Conservation (phyloP, 2,113 vertebrate genomes). For the mouse (Mus musculus) region DNA sequence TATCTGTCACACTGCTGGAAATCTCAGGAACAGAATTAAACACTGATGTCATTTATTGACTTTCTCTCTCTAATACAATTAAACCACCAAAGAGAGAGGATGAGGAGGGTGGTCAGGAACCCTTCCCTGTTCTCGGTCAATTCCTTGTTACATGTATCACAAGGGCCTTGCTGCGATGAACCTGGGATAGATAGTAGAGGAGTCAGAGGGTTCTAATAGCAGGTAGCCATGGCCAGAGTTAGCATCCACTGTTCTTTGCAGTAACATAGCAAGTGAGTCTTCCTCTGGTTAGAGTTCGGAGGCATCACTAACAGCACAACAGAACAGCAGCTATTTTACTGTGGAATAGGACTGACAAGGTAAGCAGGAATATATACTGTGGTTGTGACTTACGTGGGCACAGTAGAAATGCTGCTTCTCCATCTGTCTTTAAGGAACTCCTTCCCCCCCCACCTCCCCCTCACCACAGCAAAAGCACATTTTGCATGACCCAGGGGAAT, state of each 20-base stretch:
- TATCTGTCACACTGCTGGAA: background rate
- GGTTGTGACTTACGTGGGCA: background rate
- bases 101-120: background rate
- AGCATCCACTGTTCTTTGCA: background rate
- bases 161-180: background rate
- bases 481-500: background rate
- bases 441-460: background rate
- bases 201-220: background rate
- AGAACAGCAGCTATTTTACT: background rate
- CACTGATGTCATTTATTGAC: rapidly evolving
- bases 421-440: background rate
- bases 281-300: background rate
- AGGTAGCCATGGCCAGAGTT: background rate
- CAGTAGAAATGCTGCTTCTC: background rate
- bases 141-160: background rate
- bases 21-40: background rate
- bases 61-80: background rate
- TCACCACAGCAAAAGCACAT: background rate
- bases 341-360: background rate
- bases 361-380: background rate
- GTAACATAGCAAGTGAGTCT: background rate
- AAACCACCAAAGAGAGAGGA: background rate
- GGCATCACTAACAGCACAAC: background rate
- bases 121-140: background rate
- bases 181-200: background rate